Percentiles rank a stretch among this genome's conserved stretches.
Evolutionary conservation across 2,113 vertebrate genomes (phyloP).

Genomic region (Cyanistes caeruleus): DNA sequence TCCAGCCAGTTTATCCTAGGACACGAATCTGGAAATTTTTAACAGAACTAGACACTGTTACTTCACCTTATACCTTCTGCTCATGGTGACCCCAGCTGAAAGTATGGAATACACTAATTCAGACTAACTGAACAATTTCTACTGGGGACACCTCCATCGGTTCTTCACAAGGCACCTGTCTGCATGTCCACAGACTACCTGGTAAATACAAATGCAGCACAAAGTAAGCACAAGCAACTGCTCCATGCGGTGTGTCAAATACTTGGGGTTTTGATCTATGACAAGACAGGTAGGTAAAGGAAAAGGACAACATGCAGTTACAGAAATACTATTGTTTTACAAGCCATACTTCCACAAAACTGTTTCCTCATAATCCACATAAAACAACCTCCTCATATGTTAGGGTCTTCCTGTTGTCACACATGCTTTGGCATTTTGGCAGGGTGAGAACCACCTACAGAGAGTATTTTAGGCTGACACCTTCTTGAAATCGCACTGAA

Average conservation of each 20-base stretch:
- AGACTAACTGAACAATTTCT: neutral
- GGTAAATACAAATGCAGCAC: neutral
- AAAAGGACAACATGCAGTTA: neutral
- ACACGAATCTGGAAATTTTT: conserved; percentile 19
- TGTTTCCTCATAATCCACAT: neutral
- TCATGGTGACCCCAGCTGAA: neutral
- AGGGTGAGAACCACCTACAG: neutral
- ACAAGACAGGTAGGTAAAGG: neutral
- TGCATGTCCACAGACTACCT: neutral
- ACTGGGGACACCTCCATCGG: neutral
- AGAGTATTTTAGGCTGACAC: neutral
- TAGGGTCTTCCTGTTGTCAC: neutral
- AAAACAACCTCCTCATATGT: neutral
- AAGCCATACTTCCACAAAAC: neutral
- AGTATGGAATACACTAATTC: neutral
- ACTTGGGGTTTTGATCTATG: neutral
- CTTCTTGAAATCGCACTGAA: neutral
- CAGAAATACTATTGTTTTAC: neutral
- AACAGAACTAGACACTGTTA: neutral
- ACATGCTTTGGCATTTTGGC: neutral
- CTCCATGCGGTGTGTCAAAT: neutral
- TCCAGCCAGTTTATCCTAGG: neutral
- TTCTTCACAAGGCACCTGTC: neutral
- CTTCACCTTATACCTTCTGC: neutral
- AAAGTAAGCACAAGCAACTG: neutral